Evolutionary conservation across 1,140 invertebrate species (phyloP), one percentile per base, ranked within the genome.

Genomic region (Yoshiicerus persimilis): DNA sequence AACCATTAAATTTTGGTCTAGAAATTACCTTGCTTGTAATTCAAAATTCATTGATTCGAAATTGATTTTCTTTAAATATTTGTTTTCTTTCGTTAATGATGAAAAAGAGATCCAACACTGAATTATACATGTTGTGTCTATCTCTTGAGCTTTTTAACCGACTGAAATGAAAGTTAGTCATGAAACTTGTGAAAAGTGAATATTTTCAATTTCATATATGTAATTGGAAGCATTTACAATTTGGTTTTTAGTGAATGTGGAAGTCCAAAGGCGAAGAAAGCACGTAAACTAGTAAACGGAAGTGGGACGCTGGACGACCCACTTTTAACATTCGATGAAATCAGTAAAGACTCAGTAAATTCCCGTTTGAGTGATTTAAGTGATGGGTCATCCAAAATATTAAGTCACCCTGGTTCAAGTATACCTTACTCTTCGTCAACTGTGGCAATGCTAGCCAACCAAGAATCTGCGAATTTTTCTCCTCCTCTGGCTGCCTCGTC

Each of bases 271-370:
- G 39, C 75, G 4, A 88, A 88, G 83, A 88, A 85, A 62, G 39
- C 87, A n/a, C 87, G 87, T 70, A 84, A 16, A 56, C 39, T 84
- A 41, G 23, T 85, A 32, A 77, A 56, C 25, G 80, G 39, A 38
- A 85, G 62, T 64, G 87, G 87, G 25, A 66, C 83, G 80, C 83
- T 88, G 87, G 87, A 88, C 87, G 87, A 88, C 36, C 87, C 87
- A 32, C 41, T 84, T 39, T 84, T 87, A 56, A 77, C 87, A 66
- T 85, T 88, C 41, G 87, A 88, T 47, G 87, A 88, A 27, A 84
- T 88, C 47, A 88, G 87, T 75, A 83, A 83, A 85, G 87, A 88
- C 80, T 88, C 87, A 34, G 62, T 84, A 27, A 83, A 80, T 38
- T 88, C 87, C 38, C 87, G 87, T 27, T 36, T 41, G 30, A 88